Evolutionary conservation across 2,888 invertebrate genomes (phyloP), one percentile per base, ranked within the genome.

Genomic region (Drosophila neutralis): DNA sequence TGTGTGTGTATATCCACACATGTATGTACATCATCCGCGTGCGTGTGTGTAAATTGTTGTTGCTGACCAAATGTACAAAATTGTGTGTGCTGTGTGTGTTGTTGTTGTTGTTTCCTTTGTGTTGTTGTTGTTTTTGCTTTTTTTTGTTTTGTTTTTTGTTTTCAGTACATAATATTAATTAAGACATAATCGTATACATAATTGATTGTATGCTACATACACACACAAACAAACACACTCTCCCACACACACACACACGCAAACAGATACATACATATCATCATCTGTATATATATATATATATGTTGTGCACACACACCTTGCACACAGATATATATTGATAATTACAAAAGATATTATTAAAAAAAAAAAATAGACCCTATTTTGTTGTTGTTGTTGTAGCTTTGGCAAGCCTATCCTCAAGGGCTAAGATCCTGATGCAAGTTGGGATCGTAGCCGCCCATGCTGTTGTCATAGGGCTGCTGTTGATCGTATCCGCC

Each of bases 401-500:
- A 76, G 75, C 61, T 79, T 71, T 77, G 79, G 78, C 76, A 70
- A 69, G 84, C 84, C 86, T 88, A 87, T 90, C 92, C 92, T 93
- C 93, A 93, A 92, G 96, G 96, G 91, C 96, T 96, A 90, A 96
- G 94, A 92, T 96, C 97, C 95, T 98, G 98, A 93, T 98, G 97
- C 96, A 98, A 97, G 73, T 91, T 92, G 86, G 97, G 97, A 94
- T 97, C 97, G 93, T 98, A 98, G 83, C 97, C 97, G 83, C 97
- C 97, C 95, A 97, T 97, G 93, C 97, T 96, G 90, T 97, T 97
- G 93, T 97, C 97, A 93, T 97, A 97, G 80, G 96, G 95, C 86
- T 97, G 96, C 94, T 96, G 96, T 91, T 97, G 97, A 94, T 98
- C 98, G 93, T 97, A 98, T 77, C 97, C 97, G 93, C 96, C 97